Evolutionary conservation across 1,140 invertebrate species (phyloP).

Genomic region (Achroia grisella): DNA sequence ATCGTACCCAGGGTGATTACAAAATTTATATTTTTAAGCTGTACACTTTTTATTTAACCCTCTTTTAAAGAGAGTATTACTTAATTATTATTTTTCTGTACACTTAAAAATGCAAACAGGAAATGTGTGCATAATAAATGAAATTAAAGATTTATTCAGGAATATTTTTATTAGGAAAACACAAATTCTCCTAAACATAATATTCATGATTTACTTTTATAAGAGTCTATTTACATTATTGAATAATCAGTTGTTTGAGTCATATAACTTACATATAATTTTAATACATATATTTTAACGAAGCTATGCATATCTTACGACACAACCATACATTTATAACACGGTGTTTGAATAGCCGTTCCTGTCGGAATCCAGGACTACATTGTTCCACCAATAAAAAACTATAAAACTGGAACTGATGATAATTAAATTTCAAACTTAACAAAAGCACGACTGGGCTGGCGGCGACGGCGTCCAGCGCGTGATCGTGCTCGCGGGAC

Average conservation of each 20-base stretch:
- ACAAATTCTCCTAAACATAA: constrained; percentile 55
- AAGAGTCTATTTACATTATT: constrained; percentile 65
- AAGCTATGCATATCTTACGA: constrained; percentile 71
- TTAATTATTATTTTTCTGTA: too few relatives aligned
- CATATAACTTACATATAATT: constrained; percentile 56
- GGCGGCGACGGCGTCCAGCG: constrained; percentile 17
- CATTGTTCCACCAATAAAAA: constrained; percentile 58
- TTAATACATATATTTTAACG: constrained; percentile 64
- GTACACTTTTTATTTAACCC: too few relatives aligned
- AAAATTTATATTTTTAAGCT: too few relatives aligned
- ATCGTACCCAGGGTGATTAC: too few relatives aligned
- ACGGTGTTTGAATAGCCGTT: constrained; percentile 43
- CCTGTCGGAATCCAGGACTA: constrained; percentile 28
- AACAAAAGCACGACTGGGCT: constrained; percentile 58
- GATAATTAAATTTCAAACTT: constrained; percentile 65
- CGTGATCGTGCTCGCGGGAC: constrained; percentile 12
- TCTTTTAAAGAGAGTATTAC: too few relatives aligned
- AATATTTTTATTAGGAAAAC: constrained; percentile 70
- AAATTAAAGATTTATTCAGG: constrained; percentile 31
- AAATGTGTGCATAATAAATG: constrained; percentile 5
- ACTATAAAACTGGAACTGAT: constrained; percentile 69
- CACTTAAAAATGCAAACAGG: too few relatives aligned
- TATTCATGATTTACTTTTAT: constrained; percentile 31
- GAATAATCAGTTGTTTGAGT: constrained; percentile 52
- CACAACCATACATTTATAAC: constrained; percentile 73